Base-by-base conservation (phyloP, 2,888 invertebrate species). In the Lepetodrilus schrolli region DNA sequence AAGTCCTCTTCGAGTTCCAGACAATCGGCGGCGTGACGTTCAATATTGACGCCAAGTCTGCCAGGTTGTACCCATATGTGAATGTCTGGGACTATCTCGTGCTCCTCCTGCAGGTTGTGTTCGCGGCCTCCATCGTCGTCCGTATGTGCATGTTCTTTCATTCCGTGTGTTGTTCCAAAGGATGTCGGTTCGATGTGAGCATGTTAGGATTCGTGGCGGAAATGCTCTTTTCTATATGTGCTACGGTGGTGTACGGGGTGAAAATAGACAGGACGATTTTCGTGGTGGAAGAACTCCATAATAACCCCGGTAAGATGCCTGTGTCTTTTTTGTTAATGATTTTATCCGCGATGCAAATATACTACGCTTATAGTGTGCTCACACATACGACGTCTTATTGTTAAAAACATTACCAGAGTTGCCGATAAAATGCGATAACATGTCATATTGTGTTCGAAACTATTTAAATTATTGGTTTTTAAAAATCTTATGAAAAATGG, bases 61-160 rank as follows among this genome's bases (percentile, higher is more conserved):
- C 78, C 13, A 70, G 74, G 21, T 71, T 78, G 65, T 82, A 83
- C 66, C 83, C 83, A 0, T 83, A 82, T 70, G 70, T 75, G 13
- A 65, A 68, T 34, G 69, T 72, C 1, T 79, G 79, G 76, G 83
- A 83, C 47, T 82, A 78, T 66, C 7, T 83, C 3, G 30, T 80
- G n/a, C 72, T 82, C 0, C 68, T 74, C 5, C 34, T 79, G 1
- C 79, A 82, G 65, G 21, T 82, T 1, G 10, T 80, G n/a, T 80
- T 82, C 66, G 48, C 73, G 3, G 13, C 80, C 1, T 17, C 20
- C 37, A 38, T 66, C 13, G 37, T 72, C 4, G 69, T 68, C 3
- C 49, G 71, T n/a, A 20, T 71, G 37, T 58, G 70, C 26, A 26
- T 47, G 21, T 17, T 70, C 47, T 1, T 66, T 13, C 58, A 70